These are phyloP conservation scores for Mastigias papua DNA, from an alignment of 30 jellyfish, hydroid and myxozoan genomes.

Conservation along the genomic window DNA sequence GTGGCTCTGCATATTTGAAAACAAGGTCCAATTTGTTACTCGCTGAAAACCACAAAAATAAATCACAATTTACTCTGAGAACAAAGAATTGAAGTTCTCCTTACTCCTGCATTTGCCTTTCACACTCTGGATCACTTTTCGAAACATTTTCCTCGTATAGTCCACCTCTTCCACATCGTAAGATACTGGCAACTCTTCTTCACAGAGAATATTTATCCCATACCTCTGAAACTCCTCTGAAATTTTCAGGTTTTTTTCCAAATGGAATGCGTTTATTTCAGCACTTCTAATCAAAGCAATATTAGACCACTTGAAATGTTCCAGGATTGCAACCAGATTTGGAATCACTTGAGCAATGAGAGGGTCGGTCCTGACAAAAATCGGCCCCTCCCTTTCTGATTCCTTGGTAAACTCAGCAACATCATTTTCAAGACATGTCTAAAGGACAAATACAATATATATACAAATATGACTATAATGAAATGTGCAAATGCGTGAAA, in stretches of 20 bases:
- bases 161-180: not conserved
- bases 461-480: not conserved
- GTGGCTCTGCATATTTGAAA: too few relatives aligned
- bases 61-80: too few relatives aligned
- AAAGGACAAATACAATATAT: not conserved
- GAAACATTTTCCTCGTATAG: not conserved
- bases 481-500: too few relatives aligned
- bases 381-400: not conserved
- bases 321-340: slow-evolving; percentile 70
- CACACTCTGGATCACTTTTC: not conserved
- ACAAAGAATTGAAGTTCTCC: not conserved
- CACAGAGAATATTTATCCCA: slow-evolving; percentile 38
- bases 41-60: too few relatives aligned
- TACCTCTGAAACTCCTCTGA: slow-evolving; percentile 7
- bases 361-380: slow-evolving; percentile 93
- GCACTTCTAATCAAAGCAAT: slow-evolving; percentile 60
- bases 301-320: slow-evolving; percentile 76
- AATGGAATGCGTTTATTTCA: slow-evolving; percentile 13
- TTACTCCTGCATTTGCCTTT: slow-evolving; percentile 20
- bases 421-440: slow-evolving; percentile 37
- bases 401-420: too few relatives aligned
- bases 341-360: slow-evolving; percentile 87
- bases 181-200: slow-evolving; percentile 9
- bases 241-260: slow-evolving; percentile 20
- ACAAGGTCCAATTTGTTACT: too few relatives aligned